These are phyloP conservation scores for Ochlodes sylvanus DNA, from an alignment of 2,888 invertebrate genomes.

Conservation along the genomic window DNA sequence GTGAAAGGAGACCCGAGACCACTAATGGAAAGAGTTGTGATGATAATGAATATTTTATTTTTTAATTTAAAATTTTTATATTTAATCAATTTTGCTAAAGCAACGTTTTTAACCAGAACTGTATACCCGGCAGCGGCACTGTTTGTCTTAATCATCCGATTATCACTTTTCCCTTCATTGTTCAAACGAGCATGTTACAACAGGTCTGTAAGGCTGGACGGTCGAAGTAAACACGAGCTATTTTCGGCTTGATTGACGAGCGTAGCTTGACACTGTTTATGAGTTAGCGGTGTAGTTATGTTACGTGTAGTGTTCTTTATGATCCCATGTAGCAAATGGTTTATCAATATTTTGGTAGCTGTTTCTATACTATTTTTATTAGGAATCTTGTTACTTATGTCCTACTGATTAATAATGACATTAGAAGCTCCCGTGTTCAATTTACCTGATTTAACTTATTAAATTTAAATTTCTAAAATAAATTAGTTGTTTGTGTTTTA, in stretches of 20 bases:
- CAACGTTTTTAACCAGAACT: no score
- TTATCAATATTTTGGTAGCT: slow-evolving; percentile 3
- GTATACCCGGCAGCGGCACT: background rate
- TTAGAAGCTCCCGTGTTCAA: no score
- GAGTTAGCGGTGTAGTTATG: slow-evolving; percentile 43
- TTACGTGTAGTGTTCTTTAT: slow-evolving; percentile 18
- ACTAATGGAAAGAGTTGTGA: no score
- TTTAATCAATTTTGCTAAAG: no score
- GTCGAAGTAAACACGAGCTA: slow-evolving; percentile 62
- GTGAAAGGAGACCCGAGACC: no score
- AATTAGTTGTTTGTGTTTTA: no score
- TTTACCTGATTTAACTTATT: no score
- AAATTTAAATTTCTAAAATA: no score
- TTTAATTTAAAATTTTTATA: no score
- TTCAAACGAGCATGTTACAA: slow-evolving; percentile 48
- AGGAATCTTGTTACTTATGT: no score
- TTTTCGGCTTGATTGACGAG: slow-evolving; percentile 69
- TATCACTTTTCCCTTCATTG: slow-evolving; percentile 40
- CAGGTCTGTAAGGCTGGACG: slow-evolving; percentile 44
- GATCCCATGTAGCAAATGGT: slow-evolving; percentile 5
- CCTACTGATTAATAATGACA: no score
- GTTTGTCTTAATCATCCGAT: slow-evolving; percentile 22
- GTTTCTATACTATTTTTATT: slow-evolving; percentile 1
- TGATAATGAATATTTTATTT: no score
- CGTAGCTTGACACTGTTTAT: slow-evolving; percentile 57